phyloP scores from a whole-genome alignment of 2,113 vertebrate genomes.

The Sinocyclocheilus grahami region DNA sequence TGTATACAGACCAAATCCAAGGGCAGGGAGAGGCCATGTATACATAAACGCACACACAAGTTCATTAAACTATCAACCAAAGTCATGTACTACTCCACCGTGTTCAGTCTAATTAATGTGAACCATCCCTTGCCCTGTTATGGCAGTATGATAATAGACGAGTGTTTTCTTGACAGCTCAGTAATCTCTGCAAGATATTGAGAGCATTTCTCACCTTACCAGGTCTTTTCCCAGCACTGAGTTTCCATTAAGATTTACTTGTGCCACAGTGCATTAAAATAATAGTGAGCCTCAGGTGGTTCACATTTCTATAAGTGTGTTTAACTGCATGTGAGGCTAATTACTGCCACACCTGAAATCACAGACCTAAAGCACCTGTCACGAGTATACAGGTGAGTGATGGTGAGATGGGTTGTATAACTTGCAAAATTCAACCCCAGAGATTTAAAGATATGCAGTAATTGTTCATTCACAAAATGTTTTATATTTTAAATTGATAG shows the following conservation, averaged over 20 bases:
- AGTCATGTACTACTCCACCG: not conserved
- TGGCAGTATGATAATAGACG: not conserved
- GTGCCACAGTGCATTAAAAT: not conserved
- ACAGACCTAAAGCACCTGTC: slow-evolving; percentile 13
- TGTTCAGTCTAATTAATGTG: not conserved
- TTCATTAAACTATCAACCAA: slow-evolving; percentile 14
- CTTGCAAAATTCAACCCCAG: slow-evolving; percentile 3
- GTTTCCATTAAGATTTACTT: not conserved
- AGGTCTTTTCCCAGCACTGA: not conserved
- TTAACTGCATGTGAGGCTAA: slow-evolving; percentile 29
- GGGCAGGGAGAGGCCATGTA: no score
- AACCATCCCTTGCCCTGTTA: not conserved
- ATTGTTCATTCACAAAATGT: not conserved
- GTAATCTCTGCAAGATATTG: not conserved
- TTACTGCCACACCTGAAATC: not conserved
- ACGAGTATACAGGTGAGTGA: not conserved
- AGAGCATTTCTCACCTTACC: slow-evolving; percentile 21
- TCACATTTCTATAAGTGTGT: slow-evolving; percentile 8
- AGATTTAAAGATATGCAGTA: not conserved
- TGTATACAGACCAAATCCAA: not conserved
- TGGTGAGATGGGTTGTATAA: slow-evolving; percentile 28
- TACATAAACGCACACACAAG: not conserved
- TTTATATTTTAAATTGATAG: not conserved
- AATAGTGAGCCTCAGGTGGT: not conserved
- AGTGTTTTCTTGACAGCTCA: slow-evolving; percentile 1